Base-by-base conservation (phyloP, 2,797 vertebrate genomes). In the Lepus townsendii region DNA sequence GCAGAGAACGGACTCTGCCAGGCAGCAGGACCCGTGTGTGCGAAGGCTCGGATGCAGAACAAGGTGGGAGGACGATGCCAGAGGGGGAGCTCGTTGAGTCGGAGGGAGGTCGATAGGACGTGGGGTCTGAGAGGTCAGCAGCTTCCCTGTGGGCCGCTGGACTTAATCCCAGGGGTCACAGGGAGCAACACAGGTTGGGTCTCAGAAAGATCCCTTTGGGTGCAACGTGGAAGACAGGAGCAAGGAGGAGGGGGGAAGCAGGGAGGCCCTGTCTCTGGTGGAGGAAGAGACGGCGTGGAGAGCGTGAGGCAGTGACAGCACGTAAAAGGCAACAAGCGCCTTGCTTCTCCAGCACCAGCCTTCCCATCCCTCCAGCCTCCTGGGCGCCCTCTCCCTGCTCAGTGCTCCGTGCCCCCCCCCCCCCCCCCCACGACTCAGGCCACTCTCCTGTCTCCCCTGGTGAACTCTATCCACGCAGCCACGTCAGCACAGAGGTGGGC, bases 21-120 rank as follows among this genome's bases (percentile, higher is more conserved):
- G 72, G 80, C 88, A 73, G 82, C 14, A 20, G 73, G 83, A 85
- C 88, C n/a, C 88, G 73, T n/a, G 24, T 62, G 11, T 32, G 10
- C 62, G 66, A 78, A 92, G 63, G 72, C 80, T 90, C 83, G 63
- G 91, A 93, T 87, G 69, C 63, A 54, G 38, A 75, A n/a, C 1
- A 0, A 71, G 26, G 26, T 38, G 5, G 22, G 26, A 62, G 57
- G 65, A 52, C 27, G 52, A n/a, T 7, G 8, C 57, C 7, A n/a
- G 26, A 11, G 0, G 10, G 73, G 7, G 71, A 42, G 42, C 54
- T 26, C 3, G n/a, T 2, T 2, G 71, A 90, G 32, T 32, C 9
- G 50, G 57, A 68, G 9, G 32, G 35, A 0, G 0, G 20, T 0
- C 0, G 62, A 19, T 6, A 60, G 27, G 35, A n/a, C 0, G 0